Evolutionary conservation across 2,797 vertebrate species (phyloP).

Genomic region (Sebastes minor): DNA sequence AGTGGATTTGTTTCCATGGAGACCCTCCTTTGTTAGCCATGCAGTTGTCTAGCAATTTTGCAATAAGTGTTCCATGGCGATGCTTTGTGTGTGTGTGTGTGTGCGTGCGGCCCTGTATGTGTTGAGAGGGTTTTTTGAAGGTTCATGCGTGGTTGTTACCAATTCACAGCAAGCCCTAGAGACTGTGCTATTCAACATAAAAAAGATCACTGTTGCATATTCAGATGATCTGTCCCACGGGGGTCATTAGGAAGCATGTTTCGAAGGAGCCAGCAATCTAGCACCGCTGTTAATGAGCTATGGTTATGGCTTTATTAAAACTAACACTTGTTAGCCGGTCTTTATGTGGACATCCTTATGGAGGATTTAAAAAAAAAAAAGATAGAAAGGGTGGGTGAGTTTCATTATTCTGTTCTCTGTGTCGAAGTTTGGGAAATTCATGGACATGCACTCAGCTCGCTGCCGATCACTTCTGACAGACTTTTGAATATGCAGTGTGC

Average conservation of each 20-base stretch:
- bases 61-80: slow-evolving; percentile 11
- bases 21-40: slow-evolving; percentile 58
- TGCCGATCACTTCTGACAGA: slow-evolving; percentile 29
- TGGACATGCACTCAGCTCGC: slow-evolving; percentile 21
- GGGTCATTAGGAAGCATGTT: slow-evolving; percentile 81
- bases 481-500: slow-evolving; percentile 63
- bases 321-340: slow-evolving; percentile 65
- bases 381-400: not conserved
- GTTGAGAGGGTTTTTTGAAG: slow-evolving; percentile 33
- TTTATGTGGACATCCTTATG: slow-evolving; percentile 48
- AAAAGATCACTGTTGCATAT: slow-evolving; percentile 76
- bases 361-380: not conserved
- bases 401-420: slow-evolving; percentile 1
- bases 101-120: not conserved
- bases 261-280: slow-evolving; percentile 61
- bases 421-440: slow-evolving; percentile 19
- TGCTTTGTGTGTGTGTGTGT: not conserved
- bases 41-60: slow-evolving; percentile 51
- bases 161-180: slow-evolving; percentile 60
- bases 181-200: slow-evolving; percentile 66
- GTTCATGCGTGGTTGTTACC: slow-evolving; percentile 55
- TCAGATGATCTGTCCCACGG: slow-evolving; percentile 77
- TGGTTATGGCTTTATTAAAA: slow-evolving; percentile 77
- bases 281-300: slow-evolving; percentile 72
- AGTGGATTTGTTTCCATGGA: slow-evolving; percentile 64